Evolutionary conservation across 1,140 invertebrate species (phyloP), one percentile per base, ranked within the genome.

Genomic region (Apis florea): DNA sequence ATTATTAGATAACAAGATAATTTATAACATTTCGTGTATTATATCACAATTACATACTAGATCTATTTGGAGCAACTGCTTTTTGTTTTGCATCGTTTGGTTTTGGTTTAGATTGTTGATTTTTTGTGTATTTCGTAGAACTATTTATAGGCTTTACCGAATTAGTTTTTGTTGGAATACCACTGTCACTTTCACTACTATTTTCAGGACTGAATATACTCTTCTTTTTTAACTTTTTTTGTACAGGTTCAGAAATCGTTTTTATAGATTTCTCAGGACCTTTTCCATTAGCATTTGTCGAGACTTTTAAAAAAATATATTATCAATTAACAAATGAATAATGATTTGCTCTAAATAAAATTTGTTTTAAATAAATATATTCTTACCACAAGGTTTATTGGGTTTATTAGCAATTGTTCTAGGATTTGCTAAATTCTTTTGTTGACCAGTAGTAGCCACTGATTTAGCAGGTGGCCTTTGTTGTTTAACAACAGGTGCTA

Each of bases 141-240:
- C 49, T 90, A 69, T 54, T 89, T 21, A 85, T 74, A 10, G 85
- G n/a, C 66, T 93, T 93, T 21, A 84, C 47, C n/a, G 82, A 59
- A 68, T 79, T 88, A 83, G 88, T 70, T 92, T 94, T 90, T 69
- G 90, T 67, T 9, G 91, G 78, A 31, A 86, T 75, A 40, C 89
- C 88, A 80, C 90, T 92, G 83, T 96, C 96, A 80, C 96, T 96
- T 92, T 96, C 96, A 53, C 96, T 96, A 91, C 96, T 96, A 85
- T 97, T 97, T 86, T 97, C 96, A 2, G 96, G 96, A 84, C 96
- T 97, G 86, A 97, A 97, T 89, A 97, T 97, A 91, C 96, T 97
- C 89, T 97, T 97, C 82, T 96, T 96, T 86, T 97, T 97, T 21
- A 94, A 89, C 74, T 95, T 96, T 58, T 95, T 94, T 84, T 95